Evolutionary conservation across 2,888 invertebrate genomes (phyloP), one percentile per base, ranked within the genome.

Genomic region (Trilocha varians): DNA sequence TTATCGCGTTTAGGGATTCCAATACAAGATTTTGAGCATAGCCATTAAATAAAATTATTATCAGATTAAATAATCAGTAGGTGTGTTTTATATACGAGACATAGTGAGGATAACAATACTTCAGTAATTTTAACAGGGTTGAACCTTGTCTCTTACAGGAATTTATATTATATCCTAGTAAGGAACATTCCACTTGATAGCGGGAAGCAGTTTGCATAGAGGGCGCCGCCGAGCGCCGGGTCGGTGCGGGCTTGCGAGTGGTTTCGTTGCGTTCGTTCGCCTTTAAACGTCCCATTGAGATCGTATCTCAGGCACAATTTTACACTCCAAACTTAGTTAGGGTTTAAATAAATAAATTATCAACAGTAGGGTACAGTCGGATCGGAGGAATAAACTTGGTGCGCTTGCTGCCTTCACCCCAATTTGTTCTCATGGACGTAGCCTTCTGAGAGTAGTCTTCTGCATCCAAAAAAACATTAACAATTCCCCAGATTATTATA

Each of bases 221-320:
- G 37, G 41, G 33, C 14, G n/a, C n/a, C 41, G 38, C 14, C 16
- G 13, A 14, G 51, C 46, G 48, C 51, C 47, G 49, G 42, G 42
- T 39, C 45, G 46, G 43, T 52, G 50, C 52, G 52, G 46, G 57
- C 57, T 52, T 50, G 52, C 53, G 44, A 47, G 43, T 42, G 51
- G 48, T 63, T 62, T 45, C 41, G 56, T 66, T 65, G 64, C 69
- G 63, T 63, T 65, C 60, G 55, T 72, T 65, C 60, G 55, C 72
- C 73, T 71, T 77, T 63, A 58, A 60, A 68, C 65, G 68, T 71
- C 66, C 73, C 68, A 65, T 70, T 59, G 65, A 70, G 64, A 69
- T 67, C 62, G 72, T 74, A 78, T 78, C 59, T 73, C 74, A 72
- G 80, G 83, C 84, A 84, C 83, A 82, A 82, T 78, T 75, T 73